A percentile compares a stretch with the other conserved stretches of the same genome.
Conservation (phyloP, 2,113 vertebrate species). For the Pleuronectes platessa region DNA sequence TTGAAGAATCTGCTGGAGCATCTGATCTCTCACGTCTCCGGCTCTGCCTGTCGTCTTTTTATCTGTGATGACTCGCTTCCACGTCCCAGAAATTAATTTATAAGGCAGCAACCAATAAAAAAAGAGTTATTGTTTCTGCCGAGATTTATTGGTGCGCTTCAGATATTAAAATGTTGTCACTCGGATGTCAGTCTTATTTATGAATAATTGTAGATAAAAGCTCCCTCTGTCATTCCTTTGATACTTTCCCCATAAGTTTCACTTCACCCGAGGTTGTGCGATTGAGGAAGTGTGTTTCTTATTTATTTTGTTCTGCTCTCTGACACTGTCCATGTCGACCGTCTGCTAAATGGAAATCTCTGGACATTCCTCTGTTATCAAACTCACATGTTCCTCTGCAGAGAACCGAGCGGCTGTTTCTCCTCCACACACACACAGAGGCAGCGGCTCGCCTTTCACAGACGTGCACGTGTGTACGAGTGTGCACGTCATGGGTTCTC, state of each 20-base stretch:
- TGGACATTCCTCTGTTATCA: constrained; percentile 60
- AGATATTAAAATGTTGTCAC: background rate
- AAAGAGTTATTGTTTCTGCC: background rate
- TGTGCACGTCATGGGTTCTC: background rate
- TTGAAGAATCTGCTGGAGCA: background rate
- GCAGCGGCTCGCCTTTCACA: background rate
- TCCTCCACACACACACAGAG: constrained; percentile 25
- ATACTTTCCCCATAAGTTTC: constrained; percentile 8
- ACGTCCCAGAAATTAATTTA: background rate
- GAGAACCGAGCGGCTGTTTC: constrained; percentile 15
- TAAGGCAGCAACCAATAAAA: background rate
- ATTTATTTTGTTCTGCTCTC: background rate
- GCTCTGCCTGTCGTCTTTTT: background rate
- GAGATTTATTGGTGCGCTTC: background rate
- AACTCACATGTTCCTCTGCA: constrained; percentile 53
- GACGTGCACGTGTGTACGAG: background rate
- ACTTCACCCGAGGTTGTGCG: background rate
- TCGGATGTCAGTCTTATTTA: constrained; percentile 8
- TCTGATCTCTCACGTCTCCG: background rate
- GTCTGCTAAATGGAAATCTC: constrained; percentile 47
- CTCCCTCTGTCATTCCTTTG: constrained; percentile 9
- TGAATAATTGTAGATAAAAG: constrained; percentile 21
- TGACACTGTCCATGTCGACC: constrained; percentile 45
- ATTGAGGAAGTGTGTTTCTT: background rate
- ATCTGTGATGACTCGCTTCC: background rate